Evolutionary conservation across 2,888 invertebrate genomes (phyloP), one percentile per base, ranked within the genome.

Genomic region (Lepidonotus clava): DNA sequence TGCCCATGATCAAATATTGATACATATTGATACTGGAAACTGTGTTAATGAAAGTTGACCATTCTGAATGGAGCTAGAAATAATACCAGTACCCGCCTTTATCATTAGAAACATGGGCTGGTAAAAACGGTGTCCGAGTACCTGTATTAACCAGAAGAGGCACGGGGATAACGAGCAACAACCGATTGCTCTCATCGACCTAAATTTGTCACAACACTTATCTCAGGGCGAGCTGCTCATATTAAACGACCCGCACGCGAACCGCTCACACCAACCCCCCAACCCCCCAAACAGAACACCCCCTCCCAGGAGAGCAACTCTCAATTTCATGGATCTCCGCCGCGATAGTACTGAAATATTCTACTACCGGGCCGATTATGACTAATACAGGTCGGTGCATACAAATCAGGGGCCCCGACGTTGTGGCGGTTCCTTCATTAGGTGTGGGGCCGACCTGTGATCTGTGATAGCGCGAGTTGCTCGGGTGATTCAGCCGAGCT

Each of bases 331-430:
- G 61, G 61, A n/a, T 61, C 61, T 32, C 61, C 28, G 61, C 4
- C 32, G 21, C 36, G 76, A n/a, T 51, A 38, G 36, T 76, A 28
- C 76, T 76, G 38, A 76, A 40, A 76, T 76, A 76, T 76, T 76
- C 76, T 36, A n/a, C n/a, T n/a, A 76, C 36, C 18, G 76, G 34
- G 34, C 34, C 76, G 38, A 76, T 76, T 76, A 40, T 76, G 76
- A 76, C 76, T 76, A 76, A 76, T 21, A 28, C 34, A 76, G 0
- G 24, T 21, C 76, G n/a, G 36, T 76, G 76, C 36, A 76, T 76
- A 76, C 76, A 40, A 76, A 76, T 76, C 76, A 76, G 24, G 40
- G 76, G 76, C 76, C 40, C 36, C n/a, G 14, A 24, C 76, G 38
- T 40, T 38, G n/a, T 67, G 67, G 67, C 67, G 24, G 53, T 53